Evolutionary conservation across 2,113 vertebrate species (phyloP), one percentile per base, ranked within the genome.

Genomic region (Gavialis gangeticus): DNA sequence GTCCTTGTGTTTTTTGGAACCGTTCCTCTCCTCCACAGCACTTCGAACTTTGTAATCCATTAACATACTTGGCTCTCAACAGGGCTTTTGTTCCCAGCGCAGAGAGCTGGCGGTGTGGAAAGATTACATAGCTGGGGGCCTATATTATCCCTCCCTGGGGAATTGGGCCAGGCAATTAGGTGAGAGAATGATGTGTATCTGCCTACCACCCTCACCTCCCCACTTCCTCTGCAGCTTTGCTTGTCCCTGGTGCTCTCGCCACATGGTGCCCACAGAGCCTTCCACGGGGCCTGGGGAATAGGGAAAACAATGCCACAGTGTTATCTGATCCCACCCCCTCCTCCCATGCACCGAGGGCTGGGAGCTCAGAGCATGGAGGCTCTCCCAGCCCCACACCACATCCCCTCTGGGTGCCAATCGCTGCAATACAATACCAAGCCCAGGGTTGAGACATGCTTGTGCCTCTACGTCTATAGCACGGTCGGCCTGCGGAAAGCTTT

Each of bases 191-290:
- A 0, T 22, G 25, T 30, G 2, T 3, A 0, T 25, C 37, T 30
- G 18, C 55, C 58, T 73, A 77, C 7, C 25, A 85, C 3, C 55
- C 54, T 67, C 17, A 3, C 2, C 62, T 78, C 18, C 21, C 15
- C 1, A 7, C 63, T 60, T 67, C 22, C n/a, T 57, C 57, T 30
- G n/a, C 54, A 10, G 73, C 25, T 24, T 55, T 25, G 75, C 60
- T 9, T 0, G 79, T 12, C 21, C 62, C n/a, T 76, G n/a, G 0
- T 22, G 2, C 57, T 37, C 83, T 27, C 83, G 46, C 16, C 56
- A 2, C 0, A 0, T 76, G 62, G 80, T 55, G 9, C 12, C 0
- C 37, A 0, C 55, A 5, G 37, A 67, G 37, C 30, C 34, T 13
- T n/a, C 27, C 24, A 27, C 55, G 46, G 14, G 25, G 2, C 67